phyloP scores from a whole-genome alignment of 2,797 vertebrate species.

The Molossus molossus region DNA sequence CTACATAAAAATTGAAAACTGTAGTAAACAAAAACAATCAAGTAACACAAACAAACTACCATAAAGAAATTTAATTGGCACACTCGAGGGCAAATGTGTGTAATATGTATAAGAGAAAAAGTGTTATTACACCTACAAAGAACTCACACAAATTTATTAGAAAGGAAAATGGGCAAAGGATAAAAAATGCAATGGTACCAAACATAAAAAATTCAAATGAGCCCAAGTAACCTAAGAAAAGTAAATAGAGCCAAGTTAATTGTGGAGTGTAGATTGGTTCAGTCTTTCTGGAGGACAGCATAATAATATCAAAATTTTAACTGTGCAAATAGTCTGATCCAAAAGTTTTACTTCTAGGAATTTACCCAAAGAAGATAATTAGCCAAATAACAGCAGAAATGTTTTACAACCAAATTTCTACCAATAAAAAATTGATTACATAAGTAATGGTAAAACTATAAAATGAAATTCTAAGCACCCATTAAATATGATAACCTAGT shows the following conservation, averaged over 20 bases:
- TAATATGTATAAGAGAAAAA: neutral
- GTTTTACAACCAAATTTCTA: slow-evolving; percentile 41
- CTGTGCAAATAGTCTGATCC: slow-evolving; percentile 2
- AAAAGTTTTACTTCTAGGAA: neutral
- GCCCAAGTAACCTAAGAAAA: neutral
- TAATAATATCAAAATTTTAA: slow-evolving; percentile 44
- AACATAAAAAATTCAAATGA: slow-evolving; percentile 27
- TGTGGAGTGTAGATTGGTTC: neutral
- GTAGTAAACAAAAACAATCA: slow-evolving; percentile 28
- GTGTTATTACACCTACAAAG: neutral
- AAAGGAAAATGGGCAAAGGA: neutral
- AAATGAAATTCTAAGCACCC: neutral
- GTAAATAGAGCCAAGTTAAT: slow-evolving; percentile 13
- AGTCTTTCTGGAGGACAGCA: neutral
- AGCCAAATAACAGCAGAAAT: slow-evolving; percentile 23
- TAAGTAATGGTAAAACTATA: neutral
- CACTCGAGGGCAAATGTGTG: neutral
- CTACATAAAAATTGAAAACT: neutral
- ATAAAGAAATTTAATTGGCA: neutral
- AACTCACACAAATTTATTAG: slow-evolving; percentile 1
- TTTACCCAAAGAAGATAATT: slow-evolving; percentile 32
- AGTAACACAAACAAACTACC: slow-evolving; percentile 11
- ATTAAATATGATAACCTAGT: neutral
- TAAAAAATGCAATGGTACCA: neutral
- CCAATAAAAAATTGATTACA: slow-evolving; percentile 5